Percentiles rank a stretch among this genome's conserved stretches.
Evolutionary conservation across 2,797 vertebrate genomes (phyloP).

Genomic region (Xerus rutilus): DNA sequence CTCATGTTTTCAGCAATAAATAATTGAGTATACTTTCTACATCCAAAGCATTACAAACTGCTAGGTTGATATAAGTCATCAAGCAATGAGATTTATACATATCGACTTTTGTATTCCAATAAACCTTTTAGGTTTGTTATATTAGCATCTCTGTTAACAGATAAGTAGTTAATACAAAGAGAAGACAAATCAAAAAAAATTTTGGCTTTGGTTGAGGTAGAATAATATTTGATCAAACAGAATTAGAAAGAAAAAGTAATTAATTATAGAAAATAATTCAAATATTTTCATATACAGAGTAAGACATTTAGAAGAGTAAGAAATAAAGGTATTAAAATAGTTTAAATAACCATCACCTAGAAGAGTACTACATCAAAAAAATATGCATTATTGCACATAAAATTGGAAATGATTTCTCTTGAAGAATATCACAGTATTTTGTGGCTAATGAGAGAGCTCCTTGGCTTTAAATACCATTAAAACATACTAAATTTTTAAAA

Average conservation of each 20-base stretch:
- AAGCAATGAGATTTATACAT: not conserved
- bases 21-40: not conserved
- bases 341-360: not conserved
- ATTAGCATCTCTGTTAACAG: not conserved
- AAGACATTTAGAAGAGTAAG: not conserved
- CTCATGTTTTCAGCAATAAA: not conserved
- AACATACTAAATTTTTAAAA: not conserved
- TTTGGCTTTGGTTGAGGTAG: no score
- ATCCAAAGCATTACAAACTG: not conserved
- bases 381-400: not conserved
- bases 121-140: not conserved
- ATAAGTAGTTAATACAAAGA: not conserved
- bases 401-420: not conserved
- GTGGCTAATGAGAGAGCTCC: not conserved
- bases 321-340: not conserved
- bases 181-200: not conserved
- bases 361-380: not conserved
- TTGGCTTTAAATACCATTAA: not conserved
- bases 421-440: not conserved
- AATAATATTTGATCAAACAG: not conserved
- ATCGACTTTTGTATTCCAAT: not conserved
- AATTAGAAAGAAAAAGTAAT: not conserved
- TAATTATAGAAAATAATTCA: not conserved
- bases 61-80: not conserved
- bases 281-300: not conserved